Conservation (phyloP, 2,888 invertebrate genomes). For the Aphodius granarius region DNA sequence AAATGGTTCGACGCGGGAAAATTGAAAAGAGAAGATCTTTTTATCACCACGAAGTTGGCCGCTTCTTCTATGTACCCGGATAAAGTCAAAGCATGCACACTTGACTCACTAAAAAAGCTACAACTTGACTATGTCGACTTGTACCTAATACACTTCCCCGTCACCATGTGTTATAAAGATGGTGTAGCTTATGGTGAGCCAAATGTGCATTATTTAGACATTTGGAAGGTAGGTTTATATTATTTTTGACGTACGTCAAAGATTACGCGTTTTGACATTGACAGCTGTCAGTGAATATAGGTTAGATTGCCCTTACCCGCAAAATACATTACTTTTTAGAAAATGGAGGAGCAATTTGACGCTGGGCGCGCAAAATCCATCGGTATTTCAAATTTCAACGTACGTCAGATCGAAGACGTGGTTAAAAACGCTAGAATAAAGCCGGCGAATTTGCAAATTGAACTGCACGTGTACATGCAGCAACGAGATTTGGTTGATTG, state of each 20-base stretch:
- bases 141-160: conserved; percentile 77
- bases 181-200: neutral
- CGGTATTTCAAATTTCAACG: conserved; percentile 84
- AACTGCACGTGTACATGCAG: conserved; percentile 78
- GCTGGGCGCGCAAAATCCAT: conserved; percentile 51
- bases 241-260: no score
- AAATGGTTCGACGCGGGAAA: conserved; percentile 70
- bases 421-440: conserved; percentile 61
- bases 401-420: conserved; percentile 69
- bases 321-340: conserved; percentile 11
- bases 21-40: conserved; percentile 69
- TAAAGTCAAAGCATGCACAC: conserved; percentile 65
- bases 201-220: neutral
- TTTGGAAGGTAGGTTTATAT: conserved; percentile 12
- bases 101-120: conserved; percentile 68
- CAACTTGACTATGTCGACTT: conserved; percentile 80
- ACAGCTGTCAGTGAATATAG: no score
- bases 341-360: conserved; percentile 20
- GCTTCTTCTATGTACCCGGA: conserved; percentile 64
- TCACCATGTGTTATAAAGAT: conserved; percentile 1
- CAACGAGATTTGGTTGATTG: conserved; percentile 65
- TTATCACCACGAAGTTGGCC: conserved; percentile 80
- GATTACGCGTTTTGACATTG: no score
- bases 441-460: conserved; percentile 70
- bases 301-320: no score